Evolutionary conservation across 2,888 invertebrate species (phyloP), one percentile per base, ranked within the genome.

Genomic region (Opisthograptis luteolata): DNA sequence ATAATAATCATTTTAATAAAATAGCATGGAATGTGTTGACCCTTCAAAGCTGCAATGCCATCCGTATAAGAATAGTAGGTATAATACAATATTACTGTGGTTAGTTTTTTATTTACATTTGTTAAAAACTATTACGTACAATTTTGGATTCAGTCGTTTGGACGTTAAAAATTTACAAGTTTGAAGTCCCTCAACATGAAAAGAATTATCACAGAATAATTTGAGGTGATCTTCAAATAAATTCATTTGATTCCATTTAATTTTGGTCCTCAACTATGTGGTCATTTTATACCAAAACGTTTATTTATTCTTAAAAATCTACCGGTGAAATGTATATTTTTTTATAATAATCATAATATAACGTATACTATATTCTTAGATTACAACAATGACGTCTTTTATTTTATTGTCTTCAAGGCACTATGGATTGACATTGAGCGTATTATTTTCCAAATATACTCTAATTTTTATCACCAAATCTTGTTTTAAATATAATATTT

Each of bases 171-270:
- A 55, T 57, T 59, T 66, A 69, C 55, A 75, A 58, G 81, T 84
- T 86, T 87, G 88, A 89, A 90, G 89, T 66, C 70, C 89, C 89
- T 80, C 89, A 87, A 79, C 72, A 83, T 84, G 82, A 83, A 86
- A 81, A 88, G 81, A 87, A 79, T 84, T 90, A 90, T 90, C 89
- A 90, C 89, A 90, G 89, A 88, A 88, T 81, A 79, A 76, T 80
- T 78, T 85, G 89, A 90, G 89, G 89, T 68, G 62, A 72, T 63
- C 82, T 89, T 84, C 89, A 89, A 88, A 85, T 75, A 61, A 55
- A 57, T 55, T 63, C 30, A 46, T 43, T 54, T 14, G 22, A 20
- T 49, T 46, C 25, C 31, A 44, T 53, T 50, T 40, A 66, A 66
- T 63, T 68, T 72, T 71, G 70, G 71, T 66, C 68, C 68, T 31